Conservation (phyloP, 2,888 invertebrate genomes). For the Cistogaster globosa region DNA sequence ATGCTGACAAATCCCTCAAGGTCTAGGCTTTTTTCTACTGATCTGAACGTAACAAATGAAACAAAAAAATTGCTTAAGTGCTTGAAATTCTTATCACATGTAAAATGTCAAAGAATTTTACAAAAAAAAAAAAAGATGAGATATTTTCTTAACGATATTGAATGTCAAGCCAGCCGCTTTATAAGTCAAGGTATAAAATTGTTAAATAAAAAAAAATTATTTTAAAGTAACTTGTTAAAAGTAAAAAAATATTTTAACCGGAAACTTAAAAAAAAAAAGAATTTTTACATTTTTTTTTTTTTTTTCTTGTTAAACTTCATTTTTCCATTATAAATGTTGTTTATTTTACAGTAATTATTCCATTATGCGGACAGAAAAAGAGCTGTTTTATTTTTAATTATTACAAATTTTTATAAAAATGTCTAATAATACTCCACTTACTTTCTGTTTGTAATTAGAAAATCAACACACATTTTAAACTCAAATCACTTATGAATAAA, state of each 20-base stretch:
- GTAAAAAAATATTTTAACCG: conserved; percentile 5
- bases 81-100: conserved; percentile 78
- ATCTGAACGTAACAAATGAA: conserved; percentile 2
- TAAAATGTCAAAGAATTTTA: conserved; percentile 70
- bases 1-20: conserved; percentile 65
- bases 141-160: background rate
- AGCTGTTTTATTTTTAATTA: background rate
- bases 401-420: conserved; percentile 25
- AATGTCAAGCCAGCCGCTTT: conserved; percentile 3
- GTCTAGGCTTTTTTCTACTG: conserved; percentile 26
- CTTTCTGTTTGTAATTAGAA: conserved; percentile 57
- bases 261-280: conserved; percentile 6
- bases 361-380: background rate
- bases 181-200: background rate
- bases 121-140: conserved; percentile 5
- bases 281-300: background rate
- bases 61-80: conserved; percentile 42
- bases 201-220: background rate
- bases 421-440: conserved; percentile 26
- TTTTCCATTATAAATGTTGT: conserved; percentile 22
- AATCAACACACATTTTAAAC: conserved; percentile 62
- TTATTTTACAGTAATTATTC: conserved; percentile 8
- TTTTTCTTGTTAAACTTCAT: background rate
- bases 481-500: conserved; percentile 38
- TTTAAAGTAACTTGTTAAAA: conserved; percentile 24